Conservation (phyloP, 2,797 vertebrate species). For the Anguilla obscura region DNA sequence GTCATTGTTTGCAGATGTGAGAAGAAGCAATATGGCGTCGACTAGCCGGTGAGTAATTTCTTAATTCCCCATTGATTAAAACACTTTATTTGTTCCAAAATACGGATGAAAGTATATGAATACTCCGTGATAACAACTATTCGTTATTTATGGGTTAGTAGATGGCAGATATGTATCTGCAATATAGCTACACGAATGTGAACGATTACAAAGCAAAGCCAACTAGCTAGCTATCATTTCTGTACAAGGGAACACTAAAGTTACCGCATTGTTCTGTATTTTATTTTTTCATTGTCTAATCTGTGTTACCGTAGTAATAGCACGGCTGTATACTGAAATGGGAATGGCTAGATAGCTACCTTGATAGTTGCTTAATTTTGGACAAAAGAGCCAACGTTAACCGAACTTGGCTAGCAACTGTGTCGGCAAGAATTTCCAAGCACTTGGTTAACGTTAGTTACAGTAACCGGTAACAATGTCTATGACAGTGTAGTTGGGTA, state of each 20-base stretch:
- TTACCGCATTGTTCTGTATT: neutral
- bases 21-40: conserved; percentile 67
- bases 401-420: neutral
- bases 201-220: neutral
- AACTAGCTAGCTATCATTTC: neutral
- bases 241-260: neutral
- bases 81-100: neutral
- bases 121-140: neutral
- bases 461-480: neutral
- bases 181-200: neutral
- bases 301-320: neutral
- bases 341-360: neutral
- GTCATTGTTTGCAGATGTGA: conserved; percentile 34
- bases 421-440: neutral
- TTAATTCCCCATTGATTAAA: neutral
- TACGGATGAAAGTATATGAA: neutral
- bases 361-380: neutral
- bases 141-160: neutral
- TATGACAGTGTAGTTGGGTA: neutral
- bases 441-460: neutral
- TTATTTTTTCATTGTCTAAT: neutral
- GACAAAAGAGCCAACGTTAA: neutral
- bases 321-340: neutral
- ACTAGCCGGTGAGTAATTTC: conserved; percentile 71
- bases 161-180: neutral